Evolutionary conservation across 1,140 invertebrate genomes (phyloP), one percentile per base, ranked within the genome.

Genomic region (Saxidomus purpurata): DNA sequence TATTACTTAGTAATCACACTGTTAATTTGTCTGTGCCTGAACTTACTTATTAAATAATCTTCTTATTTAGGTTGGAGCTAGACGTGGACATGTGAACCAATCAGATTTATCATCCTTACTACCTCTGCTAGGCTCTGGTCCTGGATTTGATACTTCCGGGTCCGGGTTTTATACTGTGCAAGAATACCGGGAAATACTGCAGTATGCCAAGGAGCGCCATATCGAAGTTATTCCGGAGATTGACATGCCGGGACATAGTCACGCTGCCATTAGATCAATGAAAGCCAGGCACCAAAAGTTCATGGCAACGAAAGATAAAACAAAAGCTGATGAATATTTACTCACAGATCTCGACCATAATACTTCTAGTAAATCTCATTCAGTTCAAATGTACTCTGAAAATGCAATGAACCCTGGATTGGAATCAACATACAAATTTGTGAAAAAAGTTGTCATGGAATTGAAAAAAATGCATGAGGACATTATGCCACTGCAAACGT

Each of bases 141-240:
- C 94, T n/a, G 69, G 79, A 55, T 92, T 90, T 55, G 36, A 90
- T 19, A 90, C 90, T 2, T 93, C 93, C 1, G 94, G 94, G 11
- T 91, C 93, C n/a, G 94, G 94, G 15, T 93, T 89, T 87, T 95
- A 93, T 63, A 69, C 90, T n/a, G 90, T 93, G 11, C 63, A 91
- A 31, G 93, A 93, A 25, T 92, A 93, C 91, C 81, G 90, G 28
- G 94, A 95, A 74, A 94, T 95, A 15, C 91, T 95, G 15, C 84
- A 38, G 2, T 94, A 92, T 89, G 94, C 95, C 28, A 90, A 82
- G 9, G 67, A 88, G 6, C 90, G 94, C 1, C 93, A 95, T 87
- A 94, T 95, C 38, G 93, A 94, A 43, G 93, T 95, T 1, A 94
- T 95, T 80, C 95, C 95, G 25, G 95, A 95, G 74, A 94, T 95